These are phyloP conservation scores for Pyrrhopygopsis socrates DNA, from an alignment of 2,888 invertebrate genomes.

Conservation along the genomic window DNA sequence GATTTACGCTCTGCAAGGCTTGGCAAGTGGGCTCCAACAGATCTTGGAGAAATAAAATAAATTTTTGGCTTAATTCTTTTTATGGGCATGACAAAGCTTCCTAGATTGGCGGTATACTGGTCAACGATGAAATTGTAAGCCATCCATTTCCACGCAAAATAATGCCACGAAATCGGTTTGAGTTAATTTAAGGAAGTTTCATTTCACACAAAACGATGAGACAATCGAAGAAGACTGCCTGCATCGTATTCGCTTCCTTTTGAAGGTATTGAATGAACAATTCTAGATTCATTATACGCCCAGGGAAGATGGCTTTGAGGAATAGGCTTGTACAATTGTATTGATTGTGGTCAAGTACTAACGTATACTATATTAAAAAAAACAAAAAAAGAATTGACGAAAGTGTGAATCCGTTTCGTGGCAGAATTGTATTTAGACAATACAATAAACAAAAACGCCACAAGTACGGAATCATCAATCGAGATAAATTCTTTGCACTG, in stretches of 20 bases:
- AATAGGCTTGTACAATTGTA: no score
- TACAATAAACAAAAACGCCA: conserved; percentile 55
- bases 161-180: no score
- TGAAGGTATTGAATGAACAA: conserved; percentile 85
- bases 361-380: no score
- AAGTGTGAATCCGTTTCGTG: conserved; percentile 86
- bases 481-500: no score
- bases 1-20: not conserved
- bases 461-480: no score
- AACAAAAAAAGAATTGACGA: conserved; percentile 87
- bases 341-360: no score
- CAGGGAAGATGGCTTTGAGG: conserved; percentile 78
- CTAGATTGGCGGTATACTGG: conserved; percentile 13
- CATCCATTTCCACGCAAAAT: no score
- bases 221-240: no score
- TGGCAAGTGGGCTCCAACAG: not conserved
- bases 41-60: conserved; percentile 5
- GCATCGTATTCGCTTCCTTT: conserved; percentile 73
- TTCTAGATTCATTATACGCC: conserved; percentile 78
- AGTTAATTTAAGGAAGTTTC: no score
- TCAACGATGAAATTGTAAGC: no score
- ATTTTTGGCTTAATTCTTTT: conserved; percentile 22
- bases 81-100: conserved; percentile 21
- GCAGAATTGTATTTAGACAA: conserved; percentile 83
- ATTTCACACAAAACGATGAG: no score